phyloP scores from a whole-genome alignment of 2,888 invertebrate species.

The Ophion obscuratus region DNA sequence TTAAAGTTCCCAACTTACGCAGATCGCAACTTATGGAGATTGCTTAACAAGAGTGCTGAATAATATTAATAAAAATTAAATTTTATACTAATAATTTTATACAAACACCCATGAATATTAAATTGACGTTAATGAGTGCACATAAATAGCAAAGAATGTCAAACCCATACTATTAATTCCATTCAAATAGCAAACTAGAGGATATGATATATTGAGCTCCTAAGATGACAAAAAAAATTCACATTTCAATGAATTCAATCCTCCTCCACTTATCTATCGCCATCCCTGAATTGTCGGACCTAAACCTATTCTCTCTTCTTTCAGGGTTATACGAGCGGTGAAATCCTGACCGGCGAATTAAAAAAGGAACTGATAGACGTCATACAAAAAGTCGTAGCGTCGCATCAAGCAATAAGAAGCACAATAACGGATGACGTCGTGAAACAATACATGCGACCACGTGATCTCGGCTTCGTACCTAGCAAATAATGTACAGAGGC shows the following conservation, averaged over 20 bases:
- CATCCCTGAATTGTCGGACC: neutral
- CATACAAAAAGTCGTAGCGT: slow-evolving; percentile 90
- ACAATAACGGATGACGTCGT: slow-evolving; percentile 94
- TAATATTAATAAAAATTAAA: no score
- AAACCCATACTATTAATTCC: neutral
- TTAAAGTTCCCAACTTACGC: no score
- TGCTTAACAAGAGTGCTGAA: no score
- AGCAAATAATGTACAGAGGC: slow-evolving; percentile 63
- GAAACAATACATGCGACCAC: slow-evolving; percentile 92
- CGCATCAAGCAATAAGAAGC: slow-evolving; percentile 93
- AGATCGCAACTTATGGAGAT: no score
- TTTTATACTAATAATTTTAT: no score
- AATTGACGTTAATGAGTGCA: no score
- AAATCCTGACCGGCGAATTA: slow-evolving; percentile 96
- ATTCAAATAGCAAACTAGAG: no score
- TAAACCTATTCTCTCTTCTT: slow-evolving; percentile 50
- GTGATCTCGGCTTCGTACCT: slow-evolving; percentile 88
- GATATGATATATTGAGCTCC: no score
- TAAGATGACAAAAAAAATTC: neutral
- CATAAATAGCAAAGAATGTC: neutral
- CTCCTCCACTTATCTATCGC: no score
- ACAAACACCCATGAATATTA: no score
- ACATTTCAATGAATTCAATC: neutral
- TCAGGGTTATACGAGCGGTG: slow-evolving; percentile 93
- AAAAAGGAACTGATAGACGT: slow-evolving; percentile 95